Conservation (phyloP, 2,888 invertebrate genomes). For the Melanargia galathea region DNA sequence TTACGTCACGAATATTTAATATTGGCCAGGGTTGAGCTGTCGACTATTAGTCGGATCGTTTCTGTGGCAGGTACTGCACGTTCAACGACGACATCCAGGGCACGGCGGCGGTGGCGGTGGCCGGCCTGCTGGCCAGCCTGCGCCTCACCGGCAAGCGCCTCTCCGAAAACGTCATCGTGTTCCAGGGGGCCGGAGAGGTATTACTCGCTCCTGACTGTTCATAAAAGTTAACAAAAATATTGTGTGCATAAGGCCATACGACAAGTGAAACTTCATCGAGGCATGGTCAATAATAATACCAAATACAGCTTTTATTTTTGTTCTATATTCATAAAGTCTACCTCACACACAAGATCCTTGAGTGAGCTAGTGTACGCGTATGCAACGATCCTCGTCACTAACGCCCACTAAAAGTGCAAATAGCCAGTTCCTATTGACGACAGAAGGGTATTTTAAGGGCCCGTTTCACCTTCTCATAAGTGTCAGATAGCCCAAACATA, state of each 20-base stretch:
- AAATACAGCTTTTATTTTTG: no score
- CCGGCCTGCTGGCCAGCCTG: slow-evolving; percentile 94
- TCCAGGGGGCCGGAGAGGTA: slow-evolving; percentile 98
- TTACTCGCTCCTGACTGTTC: slow-evolving; percentile 29
- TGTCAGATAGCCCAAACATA: no score
- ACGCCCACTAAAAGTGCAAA: no score
- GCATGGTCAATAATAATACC: no score
- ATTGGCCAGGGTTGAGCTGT: neutral
- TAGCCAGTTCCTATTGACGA: no score
- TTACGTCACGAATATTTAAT: neutral
- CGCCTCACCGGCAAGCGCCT: slow-evolving; percentile 91
- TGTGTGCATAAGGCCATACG: neutral
- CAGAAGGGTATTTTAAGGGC: no score
- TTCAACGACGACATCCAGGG: slow-evolving; percentile 99
- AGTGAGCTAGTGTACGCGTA: no score
- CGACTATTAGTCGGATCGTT: neutral
- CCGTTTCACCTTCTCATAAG: no score
- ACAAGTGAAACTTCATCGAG: no score
- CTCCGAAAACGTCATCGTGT: slow-evolving; percentile 92
- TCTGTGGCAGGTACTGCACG: slow-evolving; percentile 85
- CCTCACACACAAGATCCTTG: no score
- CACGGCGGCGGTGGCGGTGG: slow-evolving; percentile 97
- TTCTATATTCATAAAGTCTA: no score
- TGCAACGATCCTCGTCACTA: no score
- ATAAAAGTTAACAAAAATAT: neutral